Evolutionary conservation across 2,888 invertebrate species (phyloP).

Genomic region (Nomada ferruginata): DNA sequence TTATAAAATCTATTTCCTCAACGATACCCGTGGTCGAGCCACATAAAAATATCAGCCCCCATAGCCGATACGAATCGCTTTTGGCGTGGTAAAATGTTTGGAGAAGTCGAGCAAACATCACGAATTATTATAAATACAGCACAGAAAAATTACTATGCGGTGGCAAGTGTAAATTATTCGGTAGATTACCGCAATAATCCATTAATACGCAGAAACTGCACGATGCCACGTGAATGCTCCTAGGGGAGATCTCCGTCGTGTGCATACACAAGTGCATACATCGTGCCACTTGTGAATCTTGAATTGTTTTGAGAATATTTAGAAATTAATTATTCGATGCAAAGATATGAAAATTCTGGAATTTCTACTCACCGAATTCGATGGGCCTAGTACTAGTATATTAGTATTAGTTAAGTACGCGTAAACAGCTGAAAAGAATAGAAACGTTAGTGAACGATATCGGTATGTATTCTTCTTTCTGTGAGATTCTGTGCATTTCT

Average conservation of each 20-base stretch:
- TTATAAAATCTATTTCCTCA: slow-evolving; percentile 45
- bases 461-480: slow-evolving; percentile 26
- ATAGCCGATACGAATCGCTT: slow-evolving; percentile 14
- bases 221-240: slow-evolving; percentile 18
- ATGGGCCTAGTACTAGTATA: neutral
- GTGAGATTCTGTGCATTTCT: neutral
- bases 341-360: neutral
- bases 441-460: slow-evolving; percentile 18
- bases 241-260: slow-evolving; percentile 13
- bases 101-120: slow-evolving; percentile 34
- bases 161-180: slow-evolving; percentile 20
- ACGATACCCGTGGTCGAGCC: slow-evolving; percentile 2
- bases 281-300: slow-evolving; percentile 8
- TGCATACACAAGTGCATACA: neutral
- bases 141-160: slow-evolving; percentile 14
- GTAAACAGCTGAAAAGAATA: slow-evolving; percentile 2
- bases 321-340: no score
- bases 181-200: slow-evolving; percentile 28
- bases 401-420: neutral
- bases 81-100: slow-evolving; percentile 36
- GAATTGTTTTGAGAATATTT: no score
- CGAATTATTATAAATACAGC: slow-evolving; percentile 1
- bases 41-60: slow-evolving; percentile 29
- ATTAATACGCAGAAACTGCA: slow-evolving; percentile 30
- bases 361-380: slow-evolving; percentile 9